A percentile compares a stretch with the other conserved stretches of the same genome.
Conservation (phyloP, 1,140 invertebrate genomes). For the Drosophila watanabei region DNA sequence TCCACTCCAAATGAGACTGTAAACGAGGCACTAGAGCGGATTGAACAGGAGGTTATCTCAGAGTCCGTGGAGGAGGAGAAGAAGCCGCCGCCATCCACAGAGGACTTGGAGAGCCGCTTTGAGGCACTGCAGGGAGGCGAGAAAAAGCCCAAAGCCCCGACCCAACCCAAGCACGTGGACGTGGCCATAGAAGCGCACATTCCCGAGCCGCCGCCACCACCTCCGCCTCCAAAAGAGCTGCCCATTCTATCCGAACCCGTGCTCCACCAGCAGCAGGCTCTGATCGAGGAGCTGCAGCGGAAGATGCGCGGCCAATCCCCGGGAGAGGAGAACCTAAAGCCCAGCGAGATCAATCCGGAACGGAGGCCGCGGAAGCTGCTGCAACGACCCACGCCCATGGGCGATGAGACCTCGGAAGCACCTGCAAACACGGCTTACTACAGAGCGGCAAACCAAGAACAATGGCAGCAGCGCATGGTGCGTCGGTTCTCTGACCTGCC, state of each 20-base stretch:
- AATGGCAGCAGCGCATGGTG: constrained; percentile 75
- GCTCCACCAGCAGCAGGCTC: constrained; percentile 59
- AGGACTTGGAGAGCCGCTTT: constrained; percentile 70
- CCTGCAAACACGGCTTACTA: constrained; percentile 84
- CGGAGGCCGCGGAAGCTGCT: constrained; percentile 40
- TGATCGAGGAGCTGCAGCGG: constrained; percentile 77
- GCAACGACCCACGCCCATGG: constrained; percentile 71
- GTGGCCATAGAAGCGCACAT: constrained; percentile 74
- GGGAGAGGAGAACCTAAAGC: constrained; percentile 75
- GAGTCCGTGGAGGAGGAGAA: constrained; percentile 42
- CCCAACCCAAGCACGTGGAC: constrained; percentile 39
- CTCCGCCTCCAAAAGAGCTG: constrained; percentile 40
- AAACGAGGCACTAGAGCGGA: constrained; percentile 57
- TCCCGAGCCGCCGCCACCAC: constrained; percentile 56
- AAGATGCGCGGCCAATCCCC: constrained; percentile 66
- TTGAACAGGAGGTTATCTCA: constrained; percentile 61
- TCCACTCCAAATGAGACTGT: constrained; percentile 48
- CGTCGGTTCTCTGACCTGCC: constrained; percentile 85
- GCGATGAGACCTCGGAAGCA: constrained; percentile 85
- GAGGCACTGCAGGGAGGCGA: constrained; percentile 62
- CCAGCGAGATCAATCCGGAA: constrained; percentile 76
- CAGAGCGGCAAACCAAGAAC: constrained; percentile 81
- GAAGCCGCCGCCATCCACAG: constrained; percentile 54
- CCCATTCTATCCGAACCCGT: constrained; percentile 21
- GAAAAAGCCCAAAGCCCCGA: constrained; percentile 5